Evolutionary conservation across 1,140 invertebrate genomes (phyloP).

Genomic region (Adelges cooleyi): DNA sequence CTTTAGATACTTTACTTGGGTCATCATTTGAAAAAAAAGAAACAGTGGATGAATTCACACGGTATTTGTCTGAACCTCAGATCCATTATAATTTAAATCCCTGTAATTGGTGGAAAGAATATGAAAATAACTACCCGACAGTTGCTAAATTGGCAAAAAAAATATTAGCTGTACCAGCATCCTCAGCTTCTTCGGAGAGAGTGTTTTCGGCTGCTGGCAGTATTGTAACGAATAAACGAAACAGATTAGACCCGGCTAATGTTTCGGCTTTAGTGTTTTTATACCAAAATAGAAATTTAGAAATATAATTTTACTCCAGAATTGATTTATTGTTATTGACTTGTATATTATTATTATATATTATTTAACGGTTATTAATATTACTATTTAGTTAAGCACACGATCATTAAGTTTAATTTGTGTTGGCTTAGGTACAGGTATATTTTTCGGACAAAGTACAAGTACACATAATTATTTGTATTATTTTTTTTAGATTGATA

Average conservation of each 20-base stretch:
- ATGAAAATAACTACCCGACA: background rate
- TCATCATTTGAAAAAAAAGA: background rate
- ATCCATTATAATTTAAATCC: constrained; percentile 2
- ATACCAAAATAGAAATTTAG: too few species aligned
- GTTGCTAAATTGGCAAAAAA: background rate
- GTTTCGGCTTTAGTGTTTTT: too few species aligned
- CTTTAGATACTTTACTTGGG: background rate
- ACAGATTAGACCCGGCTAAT: background rate
- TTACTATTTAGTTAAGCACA: too few species aligned
- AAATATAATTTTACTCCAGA: too few species aligned
- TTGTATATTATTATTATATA: too few species aligned
- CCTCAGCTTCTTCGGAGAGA: background rate
- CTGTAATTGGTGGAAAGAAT: background rate
- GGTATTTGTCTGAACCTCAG: background rate
- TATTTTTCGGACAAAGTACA: too few species aligned
- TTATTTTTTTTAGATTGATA: too few species aligned
- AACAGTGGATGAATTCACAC: constrained; percentile 5
- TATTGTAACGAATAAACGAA: background rate
- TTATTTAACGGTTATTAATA: too few species aligned
- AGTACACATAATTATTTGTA: too few species aligned
- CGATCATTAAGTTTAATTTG: too few species aligned
- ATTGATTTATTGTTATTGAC: too few species aligned
- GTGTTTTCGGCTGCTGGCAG: background rate
- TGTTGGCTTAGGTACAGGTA: too few species aligned
- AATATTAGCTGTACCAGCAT: constrained; percentile 1